These are phyloP conservation scores for Apis mellifera DNA, from an alignment of 1,140 invertebrate species.

Conservation along the genomic window Amel_HAv3.1 CM009938.2:2164001-2164500, in stretches of 20 bases:
- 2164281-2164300: no score
- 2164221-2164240: neutral
- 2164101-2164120: conserved; percentile 15
- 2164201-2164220: neutral
- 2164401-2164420: neutral
- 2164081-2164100: conserved; percentile 6
- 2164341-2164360: no score
- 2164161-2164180: neutral
- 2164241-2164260: neutral
- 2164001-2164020: conserved; percentile 78
- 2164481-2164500: neutral
- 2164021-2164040: conserved; percentile 55
- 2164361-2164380: neutral
- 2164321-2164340: neutral
- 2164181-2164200: neutral
- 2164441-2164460: neutral
- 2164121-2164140: neutral
- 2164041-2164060: conserved; percentile 22
- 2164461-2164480: neutral
- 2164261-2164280: no score
- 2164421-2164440: neutral
- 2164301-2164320: neutral
- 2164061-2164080: conserved; percentile 16
- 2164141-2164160: neutral
- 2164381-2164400: neutral